Evolutionary conservation across 2,888 invertebrate genomes (phyloP), one percentile per base, ranked within the genome.

Genomic region (Strigamia crassipes): DNA sequence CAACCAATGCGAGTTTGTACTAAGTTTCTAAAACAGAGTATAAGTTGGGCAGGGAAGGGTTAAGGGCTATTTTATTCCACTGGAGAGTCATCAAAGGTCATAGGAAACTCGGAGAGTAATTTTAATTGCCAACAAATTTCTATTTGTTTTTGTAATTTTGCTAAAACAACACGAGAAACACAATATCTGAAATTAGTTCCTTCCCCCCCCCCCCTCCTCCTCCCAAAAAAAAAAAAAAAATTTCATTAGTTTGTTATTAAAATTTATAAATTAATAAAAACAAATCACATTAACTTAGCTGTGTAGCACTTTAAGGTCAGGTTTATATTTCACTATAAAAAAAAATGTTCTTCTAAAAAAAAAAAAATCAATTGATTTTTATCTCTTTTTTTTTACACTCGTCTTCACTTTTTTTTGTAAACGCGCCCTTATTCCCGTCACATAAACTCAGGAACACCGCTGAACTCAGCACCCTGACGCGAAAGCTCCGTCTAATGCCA

Each of bases 331-430:
- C 15, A n/a, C 18, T 18, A 9, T 21, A 61, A 61, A 61, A 61
- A 61, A 61, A 66, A 61, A 61, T 21, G 23, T 3, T 34, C 4
- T 34, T 51, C 10, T 4, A 10, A 66, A 27, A 66, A 27, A 10
- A 66, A 27, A 66, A 27, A 15, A 27, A 15, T 2, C 66, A 66
- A 27, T 66, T 66, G 23, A 27, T 23, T 15, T 27, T 66, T 66
- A 23, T 15, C 10, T 31, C 3, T 23, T 9, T 27, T 66, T 66
- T 66, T 66, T 66, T 23, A 66, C 15, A 66, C n/a, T 51, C 66
- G 66, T 66, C 66, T 31, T 66, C 23, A 27, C 61, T n/a, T n/a
- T n/a, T 51, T 66, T 66, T 66, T 66, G 66, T 66, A 8, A 66
- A 66, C 23, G 66, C 27, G 23, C 66, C 31, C 66, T 66, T 66